Percentiles rank a stretch among this genome's conserved stretches.
Evolutionary conservation across 2,888 invertebrate species (phyloP).

Genomic region (Tetanocera ferruginea): DNA sequence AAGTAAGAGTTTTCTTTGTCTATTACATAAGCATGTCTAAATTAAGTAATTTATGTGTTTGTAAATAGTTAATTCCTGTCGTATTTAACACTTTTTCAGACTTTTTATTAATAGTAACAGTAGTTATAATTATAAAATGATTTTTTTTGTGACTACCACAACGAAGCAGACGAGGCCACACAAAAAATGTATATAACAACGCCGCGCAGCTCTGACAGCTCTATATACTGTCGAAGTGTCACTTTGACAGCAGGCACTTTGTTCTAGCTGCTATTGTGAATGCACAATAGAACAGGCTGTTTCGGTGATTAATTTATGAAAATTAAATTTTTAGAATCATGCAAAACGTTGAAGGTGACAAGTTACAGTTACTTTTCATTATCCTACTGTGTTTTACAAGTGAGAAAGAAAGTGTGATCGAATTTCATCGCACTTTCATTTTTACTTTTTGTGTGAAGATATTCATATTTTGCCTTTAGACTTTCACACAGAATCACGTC

Average conservation of each 20-base stretch:
- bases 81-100: slow-evolving; percentile 47
- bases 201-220: slow-evolving; percentile 52
- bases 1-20: slow-evolving; percentile 39
- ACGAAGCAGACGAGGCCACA: slow-evolving; percentile 29
- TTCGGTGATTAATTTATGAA: too few species aligned
- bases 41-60: slow-evolving; percentile 2
- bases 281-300: not conserved
- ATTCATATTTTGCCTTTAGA: too few species aligned
- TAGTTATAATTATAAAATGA: slow-evolving; percentile 34
- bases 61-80: slow-evolving; percentile 33
- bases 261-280: not conserved
- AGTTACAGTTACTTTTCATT: too few species aligned
- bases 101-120: slow-evolving; percentile 47
- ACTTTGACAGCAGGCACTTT: not conserved
- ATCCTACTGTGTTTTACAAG: too few species aligned
- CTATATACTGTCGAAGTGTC: slow-evolving; percentile 14
- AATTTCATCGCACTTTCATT: too few species aligned
- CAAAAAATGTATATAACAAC: slow-evolving; percentile 56
- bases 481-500: too few species aligned
- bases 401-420: too few species aligned
- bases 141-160: slow-evolving; percentile 23
- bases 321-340: too few species aligned
- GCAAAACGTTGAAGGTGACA: too few species aligned
- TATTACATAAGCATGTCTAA: slow-evolving; percentile 19
- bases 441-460: too few species aligned